Base-by-base conservation (phyloP, 92 coral and sea anemone species). In the Heteractis magnifica region DNA sequence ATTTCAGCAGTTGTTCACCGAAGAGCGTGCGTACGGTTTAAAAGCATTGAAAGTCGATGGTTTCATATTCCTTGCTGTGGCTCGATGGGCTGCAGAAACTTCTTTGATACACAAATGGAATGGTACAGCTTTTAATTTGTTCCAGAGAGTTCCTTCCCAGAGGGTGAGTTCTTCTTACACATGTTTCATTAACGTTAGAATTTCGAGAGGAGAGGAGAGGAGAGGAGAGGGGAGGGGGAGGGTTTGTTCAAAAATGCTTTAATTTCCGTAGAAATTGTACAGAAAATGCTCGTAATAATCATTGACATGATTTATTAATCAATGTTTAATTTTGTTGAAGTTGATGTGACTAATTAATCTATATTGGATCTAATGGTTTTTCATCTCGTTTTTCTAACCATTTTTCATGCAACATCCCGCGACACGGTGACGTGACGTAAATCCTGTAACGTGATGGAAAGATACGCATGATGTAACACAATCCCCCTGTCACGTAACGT, bases 51-150 rank as follows among this genome's bases (percentile, higher is more conserved):
- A 86, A 48, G 92, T 92, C 7, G 96, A 91, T 50, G 83, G 90
- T n/a, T 62, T 80, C 23, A 71, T 79, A 18, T 95, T 90, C 76
- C 83, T 95, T n/a, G 94, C 92, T 2, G 91, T 92, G 12, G 98
- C 98, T 21, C 90, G 96, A 23, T 94, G 92, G 95, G 60, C 77
- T 34, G 93, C 94, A 13, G 51, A 80, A 14, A 92, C 89, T 21
- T 95, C 95, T 21, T 80, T 94, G 5, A 86, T 95, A 55, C 89
- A 90, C 87, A 92, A 88, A 71, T 95, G 98, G 98, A 95, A 94
- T 75, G 98, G 98, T 18, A 94, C 95, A 11, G 20, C 83, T 6
- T 95, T 95, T 49, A 87, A 82, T 34, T 71, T 76, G 53, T 95
- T 94, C 80, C 98, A 95, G 78, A 89, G 93, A 65, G 90, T 95